Conservation (phyloP, 2,113 vertebrate genomes). For the Nothocercus julius region DNA sequence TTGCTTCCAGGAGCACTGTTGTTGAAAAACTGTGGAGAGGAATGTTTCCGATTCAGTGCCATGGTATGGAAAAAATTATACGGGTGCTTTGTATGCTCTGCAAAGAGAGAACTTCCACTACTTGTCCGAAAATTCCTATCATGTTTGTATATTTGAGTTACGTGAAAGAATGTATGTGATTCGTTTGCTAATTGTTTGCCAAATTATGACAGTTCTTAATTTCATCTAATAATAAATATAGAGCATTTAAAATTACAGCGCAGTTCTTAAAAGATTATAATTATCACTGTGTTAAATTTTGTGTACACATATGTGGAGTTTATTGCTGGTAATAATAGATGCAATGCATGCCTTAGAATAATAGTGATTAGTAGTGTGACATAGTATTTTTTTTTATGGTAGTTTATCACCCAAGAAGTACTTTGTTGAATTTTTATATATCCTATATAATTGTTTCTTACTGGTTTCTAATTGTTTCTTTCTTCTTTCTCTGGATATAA, state of each 20-base stretch:
- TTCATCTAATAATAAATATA: conserved; percentile 37
- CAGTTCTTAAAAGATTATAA: conserved; percentile 17
- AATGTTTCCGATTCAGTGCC: neutral
- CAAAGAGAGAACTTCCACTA: neutral
- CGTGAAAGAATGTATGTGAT: neutral
- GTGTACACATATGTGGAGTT: neutral
- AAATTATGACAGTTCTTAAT: conserved; percentile 27
- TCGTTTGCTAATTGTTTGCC: conserved; percentile 12
- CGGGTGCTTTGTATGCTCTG: neutral
- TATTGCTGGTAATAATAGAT: conserved; percentile 22
- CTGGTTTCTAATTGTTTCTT: neutral
- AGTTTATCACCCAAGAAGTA: neutral
- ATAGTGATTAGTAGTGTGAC: neutral
- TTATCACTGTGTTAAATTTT: conserved; percentile 25
- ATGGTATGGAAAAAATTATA: neutral
- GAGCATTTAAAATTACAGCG: conserved; percentile 29
- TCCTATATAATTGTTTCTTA: neutral
- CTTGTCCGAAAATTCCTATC: neutral
- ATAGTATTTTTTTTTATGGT: neutral
- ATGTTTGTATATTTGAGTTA: neutral
- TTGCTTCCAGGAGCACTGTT: neutral
- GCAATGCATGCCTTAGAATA: neutral
- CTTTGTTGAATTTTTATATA: neutral
- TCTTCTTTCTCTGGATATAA: neutral
- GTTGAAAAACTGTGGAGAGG: neutral